Evolutionary conservation across 2,888 invertebrate species (phyloP).

Genomic region (Leuctra nigra): DNA sequence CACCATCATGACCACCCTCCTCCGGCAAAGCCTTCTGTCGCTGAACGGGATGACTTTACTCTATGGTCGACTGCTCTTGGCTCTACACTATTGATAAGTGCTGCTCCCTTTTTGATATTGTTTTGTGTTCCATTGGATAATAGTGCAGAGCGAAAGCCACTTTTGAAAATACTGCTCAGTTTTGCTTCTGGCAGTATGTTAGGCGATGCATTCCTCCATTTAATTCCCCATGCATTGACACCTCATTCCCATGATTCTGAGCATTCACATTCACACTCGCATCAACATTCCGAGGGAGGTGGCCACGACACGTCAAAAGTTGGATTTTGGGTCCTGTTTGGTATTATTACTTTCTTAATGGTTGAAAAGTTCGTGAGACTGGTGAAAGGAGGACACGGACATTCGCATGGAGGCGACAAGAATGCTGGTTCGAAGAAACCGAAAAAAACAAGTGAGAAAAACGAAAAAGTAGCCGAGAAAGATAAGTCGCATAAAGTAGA

Average conservation of each 20-base stretch:
- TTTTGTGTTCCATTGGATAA: conserved; percentile 90
- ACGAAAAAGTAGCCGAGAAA: conserved; percentile 26
- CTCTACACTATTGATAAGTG: conserved; percentile 89
- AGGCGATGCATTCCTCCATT: conserved; percentile 97
- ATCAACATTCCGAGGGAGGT: conserved; percentile 47
- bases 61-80: conserved; percentile 77
- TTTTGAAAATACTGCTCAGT: conserved; percentile 83
- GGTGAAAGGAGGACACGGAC: conserved; percentile 75
- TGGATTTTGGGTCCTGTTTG: conserved; percentile 90
- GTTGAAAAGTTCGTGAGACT: conserved; percentile 90
- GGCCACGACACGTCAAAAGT: conserved; percentile 80
- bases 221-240: conserved; percentile 91
- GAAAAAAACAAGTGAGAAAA: conserved; percentile 24
- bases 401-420: conserved; percentile 51
- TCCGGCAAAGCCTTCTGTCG: conserved; percentile 17
- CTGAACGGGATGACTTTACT: conserved; percentile 26
- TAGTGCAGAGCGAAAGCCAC: conserved; percentile 71
- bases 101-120: conserved; percentile 88
- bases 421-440: conserved; percentile 28
- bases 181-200: conserved; percentile 94
- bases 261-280: conserved; percentile 32
- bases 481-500: background rate
- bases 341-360: conserved; percentile 84
- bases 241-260: conserved; percentile 44
- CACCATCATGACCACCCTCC: conserved; percentile 30